Percentiles rank a stretch among this genome's conserved stretches.
Conservation (phyloP, 2,888 invertebrate genomes). For the Leucoptera coffeella region DNA sequence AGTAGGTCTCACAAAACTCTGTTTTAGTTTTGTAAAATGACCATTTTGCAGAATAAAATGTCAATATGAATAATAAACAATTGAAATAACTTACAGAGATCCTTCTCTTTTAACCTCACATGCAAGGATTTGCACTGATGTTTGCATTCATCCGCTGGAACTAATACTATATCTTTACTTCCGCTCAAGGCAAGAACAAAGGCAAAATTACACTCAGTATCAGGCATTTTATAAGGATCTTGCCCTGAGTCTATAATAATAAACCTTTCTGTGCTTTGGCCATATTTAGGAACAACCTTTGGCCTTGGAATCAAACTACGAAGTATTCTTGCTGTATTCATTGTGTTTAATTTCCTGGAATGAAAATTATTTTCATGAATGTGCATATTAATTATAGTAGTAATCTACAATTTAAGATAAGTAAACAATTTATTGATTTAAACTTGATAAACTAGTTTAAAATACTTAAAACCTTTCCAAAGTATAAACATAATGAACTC, state of each 20-base stretch:
- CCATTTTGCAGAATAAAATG: no score
- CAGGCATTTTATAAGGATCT: constrained; percentile 62
- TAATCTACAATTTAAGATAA: no score
- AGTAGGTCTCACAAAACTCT: no score
- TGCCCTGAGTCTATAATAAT: constrained; percentile 68
- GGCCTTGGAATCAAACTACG: constrained; percentile 70
- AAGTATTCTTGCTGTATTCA: constrained; percentile 65
- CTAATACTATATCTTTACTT: constrained; percentile 62
- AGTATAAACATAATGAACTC: no score
- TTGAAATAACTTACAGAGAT: constrained; percentile 81
- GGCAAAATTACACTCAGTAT: constrained; percentile 77
- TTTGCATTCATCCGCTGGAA: constrained; percentile 72
- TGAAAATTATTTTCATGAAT: no score
- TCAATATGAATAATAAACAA: no score
- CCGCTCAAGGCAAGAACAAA: constrained; percentile 71
- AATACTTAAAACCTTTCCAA: constrained; percentile 2
- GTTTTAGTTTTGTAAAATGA: no score
- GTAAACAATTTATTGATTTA: no score
- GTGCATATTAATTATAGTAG: no score
- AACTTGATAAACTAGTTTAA: constrained; percentile 2
- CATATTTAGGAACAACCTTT: constrained; percentile 62
- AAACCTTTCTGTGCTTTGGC: constrained; percentile 72
- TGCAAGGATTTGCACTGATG: constrained; percentile 65
- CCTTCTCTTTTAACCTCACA: constrained; percentile 62
- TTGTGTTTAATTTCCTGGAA: constrained; percentile 71